A percentile compares a stretch with the other conserved stretches of the same genome.
Conservation (phyloP, 1,140 invertebrate species). For the Drosophila chauvacae region DNA sequence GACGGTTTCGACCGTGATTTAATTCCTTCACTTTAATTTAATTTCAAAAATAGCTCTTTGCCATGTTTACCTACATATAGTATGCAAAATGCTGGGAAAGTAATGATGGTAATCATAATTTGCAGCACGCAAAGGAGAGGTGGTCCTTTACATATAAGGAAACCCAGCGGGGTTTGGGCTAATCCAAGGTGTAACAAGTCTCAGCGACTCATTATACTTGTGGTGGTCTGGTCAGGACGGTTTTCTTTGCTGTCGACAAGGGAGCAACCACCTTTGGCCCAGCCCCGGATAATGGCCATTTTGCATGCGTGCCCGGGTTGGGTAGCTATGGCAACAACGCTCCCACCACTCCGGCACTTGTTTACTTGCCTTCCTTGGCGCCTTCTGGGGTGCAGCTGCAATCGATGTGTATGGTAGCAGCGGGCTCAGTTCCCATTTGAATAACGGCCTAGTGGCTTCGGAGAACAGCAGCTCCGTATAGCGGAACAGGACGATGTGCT, state of each 20-base stretch:
- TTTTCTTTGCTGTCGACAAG: slow-evolving; percentile 8
- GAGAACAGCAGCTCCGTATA: background rate
- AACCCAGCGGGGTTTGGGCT: slow-evolving; percentile 16
- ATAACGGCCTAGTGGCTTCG: slow-evolving; percentile 33
- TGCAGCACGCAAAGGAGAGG: slow-evolving; percentile 52
- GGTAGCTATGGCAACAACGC: slow-evolving; percentile 75
- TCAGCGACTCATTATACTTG: slow-evolving; percentile 12
- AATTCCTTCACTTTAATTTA: slow-evolving; percentile 23
- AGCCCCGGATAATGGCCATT: slow-evolving; percentile 53
- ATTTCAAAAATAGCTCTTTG: slow-evolving; percentile 19
- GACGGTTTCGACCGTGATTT: background rate
- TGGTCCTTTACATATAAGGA: slow-evolving; percentile 8
- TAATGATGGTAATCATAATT: slow-evolving; percentile 73
- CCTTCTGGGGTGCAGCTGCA: slow-evolving; percentile 59
- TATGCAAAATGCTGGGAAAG: slow-evolving; percentile 43
- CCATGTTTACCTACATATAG: slow-evolving; percentile 7
- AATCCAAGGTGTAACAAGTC: slow-evolving; percentile 63
- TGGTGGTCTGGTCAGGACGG: slow-evolving; percentile 4
- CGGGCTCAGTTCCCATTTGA: slow-evolving; percentile 60
- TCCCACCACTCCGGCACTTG: slow-evolving; percentile 46
- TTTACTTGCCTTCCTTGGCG: slow-evolving; percentile 63
- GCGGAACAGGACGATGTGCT: slow-evolving; percentile 45
- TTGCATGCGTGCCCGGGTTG: slow-evolving; percentile 68
- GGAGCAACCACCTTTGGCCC: slow-evolving; percentile 25
- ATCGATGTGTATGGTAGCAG: slow-evolving; percentile 25